Conservation (phyloP, 2,888 invertebrate genomes). For the Pachycephus smyrnensis region DNA sequence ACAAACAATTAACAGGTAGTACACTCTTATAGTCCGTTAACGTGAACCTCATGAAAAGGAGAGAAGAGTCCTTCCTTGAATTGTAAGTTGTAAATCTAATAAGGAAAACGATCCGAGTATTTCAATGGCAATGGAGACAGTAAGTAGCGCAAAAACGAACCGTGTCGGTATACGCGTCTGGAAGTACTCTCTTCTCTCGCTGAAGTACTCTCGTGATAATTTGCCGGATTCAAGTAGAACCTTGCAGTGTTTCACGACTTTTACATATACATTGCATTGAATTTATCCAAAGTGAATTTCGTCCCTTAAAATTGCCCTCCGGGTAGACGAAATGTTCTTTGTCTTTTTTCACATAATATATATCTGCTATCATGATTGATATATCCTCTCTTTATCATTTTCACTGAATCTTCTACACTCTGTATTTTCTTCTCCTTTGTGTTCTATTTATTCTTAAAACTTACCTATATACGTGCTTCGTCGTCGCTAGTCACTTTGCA, state of each 20-base stretch:
- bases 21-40: too few species aligned
- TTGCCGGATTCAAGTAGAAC: neutral
- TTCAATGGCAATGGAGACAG: neutral
- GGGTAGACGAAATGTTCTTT: neutral
- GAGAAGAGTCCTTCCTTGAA: neutral
- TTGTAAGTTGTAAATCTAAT: neutral
- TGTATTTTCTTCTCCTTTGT: constrained; percentile 13
- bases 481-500: constrained; percentile 31
- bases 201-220: neutral
- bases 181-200: neutral
- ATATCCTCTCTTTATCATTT: neutral
- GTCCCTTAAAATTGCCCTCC: neutral
- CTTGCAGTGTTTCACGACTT: neutral
- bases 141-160: neutral
- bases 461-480: neutral
- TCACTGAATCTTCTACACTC: constrained; percentile 5
- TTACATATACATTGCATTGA: too few species aligned
- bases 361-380: too few species aligned
- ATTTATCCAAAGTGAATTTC: too few species aligned
- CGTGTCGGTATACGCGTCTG: neutral
- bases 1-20: neutral
- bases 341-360: too few species aligned
- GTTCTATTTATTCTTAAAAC: constrained; percentile 8
- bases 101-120: too few species aligned
- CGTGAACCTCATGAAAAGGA: neutral